Conservation (phyloP, 2,113 vertebrate species). For the Rhipidura dahli region DNA sequence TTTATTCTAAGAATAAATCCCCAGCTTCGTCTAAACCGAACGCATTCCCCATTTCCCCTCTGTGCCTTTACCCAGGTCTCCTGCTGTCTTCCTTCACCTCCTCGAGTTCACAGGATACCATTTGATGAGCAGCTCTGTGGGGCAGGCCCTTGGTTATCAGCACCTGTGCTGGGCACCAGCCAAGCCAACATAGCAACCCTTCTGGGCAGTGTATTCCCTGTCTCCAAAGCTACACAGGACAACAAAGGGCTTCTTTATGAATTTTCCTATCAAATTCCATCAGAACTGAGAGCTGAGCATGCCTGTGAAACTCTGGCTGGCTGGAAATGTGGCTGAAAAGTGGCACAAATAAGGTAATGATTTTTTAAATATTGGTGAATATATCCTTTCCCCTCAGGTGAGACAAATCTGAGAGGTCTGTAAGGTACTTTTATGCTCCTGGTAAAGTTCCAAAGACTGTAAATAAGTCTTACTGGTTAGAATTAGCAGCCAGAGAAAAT, state of each 20-base stretch:
- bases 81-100: neutral
- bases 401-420: neutral
- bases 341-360: neutral
- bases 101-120: neutral
- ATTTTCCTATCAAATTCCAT: neutral
- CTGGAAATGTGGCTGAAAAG: neutral
- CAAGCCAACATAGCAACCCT: rapidly evolving
- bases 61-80: neutral
- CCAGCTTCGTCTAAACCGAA: neutral
- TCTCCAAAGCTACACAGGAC: neutral
- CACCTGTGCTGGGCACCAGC: neutral
- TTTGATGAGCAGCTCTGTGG: neutral
- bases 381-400: neutral
- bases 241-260: neutral
- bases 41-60: neutral
- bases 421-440: neutral
- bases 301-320: neutral
- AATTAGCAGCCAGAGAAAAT: neutral
- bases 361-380: neutral
- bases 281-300: neutral
- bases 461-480: neutral
- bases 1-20: neutral
- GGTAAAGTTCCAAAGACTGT: neutral
- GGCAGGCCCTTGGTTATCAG: neutral
- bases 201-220: too few relatives aligned